phyloP scores from a whole-genome alignment of 2,113 vertebrate genomes.

The Ivindomyrus marchei region DNA sequence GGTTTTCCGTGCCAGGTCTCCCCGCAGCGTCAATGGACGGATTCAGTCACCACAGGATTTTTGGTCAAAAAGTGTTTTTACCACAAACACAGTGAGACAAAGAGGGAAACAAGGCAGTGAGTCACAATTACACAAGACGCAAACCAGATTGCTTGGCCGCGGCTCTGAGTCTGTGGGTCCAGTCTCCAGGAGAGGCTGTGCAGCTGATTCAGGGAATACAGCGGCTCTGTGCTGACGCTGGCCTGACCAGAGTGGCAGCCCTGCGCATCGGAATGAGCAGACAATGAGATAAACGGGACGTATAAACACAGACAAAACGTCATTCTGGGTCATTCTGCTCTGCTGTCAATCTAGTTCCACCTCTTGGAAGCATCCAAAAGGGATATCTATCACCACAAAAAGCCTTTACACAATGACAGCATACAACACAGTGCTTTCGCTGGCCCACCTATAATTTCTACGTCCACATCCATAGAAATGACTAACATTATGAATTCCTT shows the following conservation, averaged over 20 bases:
- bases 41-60: background rate
- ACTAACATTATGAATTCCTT: background rate
- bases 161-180: too few species aligned
- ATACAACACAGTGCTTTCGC: background rate
- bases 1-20: background rate
- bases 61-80: background rate
- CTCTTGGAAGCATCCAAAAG: background rate
- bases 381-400: background rate
- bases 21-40: background rate
- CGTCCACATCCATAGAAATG: background rate
- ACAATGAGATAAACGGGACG: background rate
- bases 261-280: background rate
- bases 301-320: background rate
- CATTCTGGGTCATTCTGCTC: background rate
- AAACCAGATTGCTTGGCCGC: background rate
- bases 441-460: background rate
- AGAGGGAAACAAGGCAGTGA: background rate
- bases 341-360: background rate
- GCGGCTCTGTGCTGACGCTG: background rate
- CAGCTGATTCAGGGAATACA: background rate
- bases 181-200: background rate
- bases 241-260: too few species aligned
- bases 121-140: background rate
- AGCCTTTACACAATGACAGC: background rate
- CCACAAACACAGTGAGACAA: background rate